A percentile compares a stretch with the other conserved stretches of the same genome.
phyloP scores from a whole-genome alignment of 2,888 invertebrate genomes.

The Agriopis marginaria region DNA sequence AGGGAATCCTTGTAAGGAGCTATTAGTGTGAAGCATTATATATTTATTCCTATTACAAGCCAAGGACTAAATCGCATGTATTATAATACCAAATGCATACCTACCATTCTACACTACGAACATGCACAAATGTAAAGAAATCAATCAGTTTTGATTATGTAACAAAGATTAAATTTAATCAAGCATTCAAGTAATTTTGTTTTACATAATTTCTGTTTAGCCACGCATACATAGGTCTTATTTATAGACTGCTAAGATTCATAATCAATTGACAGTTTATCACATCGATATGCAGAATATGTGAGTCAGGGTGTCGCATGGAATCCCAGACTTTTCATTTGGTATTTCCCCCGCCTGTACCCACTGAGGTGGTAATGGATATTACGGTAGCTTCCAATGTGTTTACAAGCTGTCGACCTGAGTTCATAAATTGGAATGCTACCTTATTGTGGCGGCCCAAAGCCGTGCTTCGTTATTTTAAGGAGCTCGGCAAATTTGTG shows the following conservation, averaged over 20 bases:
- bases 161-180: constrained; percentile 23
- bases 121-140: constrained; percentile 2
- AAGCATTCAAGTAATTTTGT: constrained; percentile 12
- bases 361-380: too few relatives aligned
- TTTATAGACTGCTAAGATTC: constrained; percentile 1
- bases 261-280: constrained; percentile 27
- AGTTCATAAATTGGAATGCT: too few relatives aligned
- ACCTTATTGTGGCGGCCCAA: too few relatives aligned
- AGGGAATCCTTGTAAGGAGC: too few relatives aligned
- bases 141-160: constrained; percentile 6
- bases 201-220: constrained; percentile 15
- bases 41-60: too few relatives aligned
- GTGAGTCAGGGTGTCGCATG: not conserved
- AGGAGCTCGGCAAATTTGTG: too few relatives aligned
- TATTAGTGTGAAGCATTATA: too few relatives aligned
- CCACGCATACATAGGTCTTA: constrained; percentile 20
- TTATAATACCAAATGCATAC: not conserved
- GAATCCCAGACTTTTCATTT: not conserved
- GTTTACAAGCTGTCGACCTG: not conserved
- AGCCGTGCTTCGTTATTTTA: too few relatives aligned
- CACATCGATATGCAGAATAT: constrained; percentile 5
- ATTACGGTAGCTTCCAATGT: not conserved
- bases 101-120: not conserved
- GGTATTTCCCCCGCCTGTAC: not conserved
- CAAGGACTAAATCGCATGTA: too few relatives aligned